Percentiles rank a stretch among this genome's conserved stretches.
Conservation (phyloP, 2,113 vertebrate species). For the Corythornis vintsioides region DNA sequence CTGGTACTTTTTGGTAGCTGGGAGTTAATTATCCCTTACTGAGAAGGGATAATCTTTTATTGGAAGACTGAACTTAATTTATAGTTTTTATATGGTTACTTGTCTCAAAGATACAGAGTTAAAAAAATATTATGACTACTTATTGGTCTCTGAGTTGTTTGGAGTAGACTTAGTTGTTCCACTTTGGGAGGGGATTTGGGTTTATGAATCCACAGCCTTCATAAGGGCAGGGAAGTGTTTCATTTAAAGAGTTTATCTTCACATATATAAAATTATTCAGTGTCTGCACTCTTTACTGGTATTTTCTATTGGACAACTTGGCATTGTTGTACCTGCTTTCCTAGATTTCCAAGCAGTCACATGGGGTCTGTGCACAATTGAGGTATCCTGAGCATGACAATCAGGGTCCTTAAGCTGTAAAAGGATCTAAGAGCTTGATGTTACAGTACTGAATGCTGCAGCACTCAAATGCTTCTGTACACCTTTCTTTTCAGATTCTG, state of each 20-base stretch:
- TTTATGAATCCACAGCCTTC: neutral
- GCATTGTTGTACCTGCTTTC: neutral
- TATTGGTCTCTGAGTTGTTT: neutral
- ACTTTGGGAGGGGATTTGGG: neutral
- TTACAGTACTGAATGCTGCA: neutral
- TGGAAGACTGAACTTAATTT: neutral
- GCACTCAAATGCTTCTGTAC: neutral
- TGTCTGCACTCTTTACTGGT: neutral
- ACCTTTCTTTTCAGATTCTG: neutral
- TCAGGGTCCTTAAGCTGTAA: neutral
- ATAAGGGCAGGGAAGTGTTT: neutral
- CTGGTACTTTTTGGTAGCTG: neutral
- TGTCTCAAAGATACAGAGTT: neutral
- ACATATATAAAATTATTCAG: neutral
- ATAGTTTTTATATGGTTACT: neutral
- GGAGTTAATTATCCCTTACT: neutral
- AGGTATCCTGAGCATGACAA: neutral
- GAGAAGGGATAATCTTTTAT: too few relatives aligned
- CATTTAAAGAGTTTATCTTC: neutral
- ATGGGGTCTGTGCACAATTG: neutral
- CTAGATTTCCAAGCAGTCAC: neutral
- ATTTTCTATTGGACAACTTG: neutral
- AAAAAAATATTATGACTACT: neutral
- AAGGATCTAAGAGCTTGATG: neutral
- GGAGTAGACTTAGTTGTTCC: neutral